Evolutionary conservation across 2,113 vertebrate species (phyloP), one percentile per base, ranked within the genome.

Genomic region (Sporophila hypoxantha): DNA sequence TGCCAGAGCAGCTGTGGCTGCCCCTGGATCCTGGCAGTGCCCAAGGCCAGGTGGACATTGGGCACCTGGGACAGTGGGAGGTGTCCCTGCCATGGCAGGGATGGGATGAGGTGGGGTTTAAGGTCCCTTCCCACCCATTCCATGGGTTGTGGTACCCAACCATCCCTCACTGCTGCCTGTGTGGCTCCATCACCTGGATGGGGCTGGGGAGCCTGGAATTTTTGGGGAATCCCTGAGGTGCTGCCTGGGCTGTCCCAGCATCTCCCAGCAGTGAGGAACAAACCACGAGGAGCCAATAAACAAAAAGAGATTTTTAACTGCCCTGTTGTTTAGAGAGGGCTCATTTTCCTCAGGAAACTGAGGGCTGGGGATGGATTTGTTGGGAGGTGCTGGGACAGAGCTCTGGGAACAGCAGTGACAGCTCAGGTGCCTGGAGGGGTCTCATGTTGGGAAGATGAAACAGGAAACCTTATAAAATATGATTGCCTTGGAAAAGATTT

Each of bases 51-150:
- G 55, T 37, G 41, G 61, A 20, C 55, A 37, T 0, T 27, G 36
- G 44, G 55, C 41, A 25, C 1, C 62, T 79, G 77, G 47, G 27
- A 5, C 9, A 21, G 57, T 46, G 57, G 56, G 17, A 70, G 66
- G 55, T 17, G 66, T 70, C 66, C 56, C 46, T 52, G 46, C 55
- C 64, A 29, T 21, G 47, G 59, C 29, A 60, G 37, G 34, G 25
- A 1, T 37, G 64, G 64, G 0, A 14, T 3, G 2, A 8, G 47
- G 2, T 19, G 34, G 42, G 42, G 10, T 65, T 41, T 16, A 0
- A 17, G 25, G 25, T 57, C 17, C 36, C 20, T 25, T 41, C 10
- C 29, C 3, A 74, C 7, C 29, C 30, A 9, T 57, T 4, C 80
- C 36, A 17, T 15, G 53, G 4, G 18, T 16, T 12, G 3, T 15